Conservation (phyloP, 1,140 invertebrate species). For the Drosophila murphyi region DNA sequence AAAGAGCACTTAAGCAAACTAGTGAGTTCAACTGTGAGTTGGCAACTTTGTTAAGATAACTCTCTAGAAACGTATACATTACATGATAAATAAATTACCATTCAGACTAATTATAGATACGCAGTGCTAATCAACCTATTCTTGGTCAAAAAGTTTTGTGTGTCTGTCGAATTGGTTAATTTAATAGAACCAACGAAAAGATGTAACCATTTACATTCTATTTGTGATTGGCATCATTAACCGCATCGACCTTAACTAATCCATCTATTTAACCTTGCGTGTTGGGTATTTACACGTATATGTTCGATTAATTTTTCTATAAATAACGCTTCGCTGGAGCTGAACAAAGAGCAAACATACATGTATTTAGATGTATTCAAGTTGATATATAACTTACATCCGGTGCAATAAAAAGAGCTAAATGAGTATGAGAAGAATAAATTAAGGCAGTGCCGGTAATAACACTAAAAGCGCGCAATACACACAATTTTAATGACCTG, state of each 20-base stretch:
- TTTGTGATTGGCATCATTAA: not conserved
- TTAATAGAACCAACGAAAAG: not conserved
- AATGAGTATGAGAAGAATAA: slow-evolving; percentile 26
- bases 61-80: not conserved
- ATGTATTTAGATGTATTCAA: not conserved
- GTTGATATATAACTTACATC: slow-evolving; percentile 29
- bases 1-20: too few relatives aligned
- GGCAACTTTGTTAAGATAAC: not conserved
- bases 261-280: not conserved
- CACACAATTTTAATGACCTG: slow-evolving; percentile 37
- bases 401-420: slow-evolving; percentile 24
- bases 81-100: not conserved
- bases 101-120: not conserved
- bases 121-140: not conserved
- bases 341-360: not conserved
- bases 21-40: too few relatives aligned
- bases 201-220: not conserved
- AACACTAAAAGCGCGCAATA: slow-evolving; percentile 30
- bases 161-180: not conserved
- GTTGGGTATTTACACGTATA: too few relatives aligned
- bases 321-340: not conserved
- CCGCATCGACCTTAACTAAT: not conserved
- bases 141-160: not conserved
- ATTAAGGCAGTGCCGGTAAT: slow-evolving; percentile 40
- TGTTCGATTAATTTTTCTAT: not conserved